phyloP scores from a whole-genome alignment of 2,113 vertebrate genomes.

The Telmatochromis sp. region DNA sequence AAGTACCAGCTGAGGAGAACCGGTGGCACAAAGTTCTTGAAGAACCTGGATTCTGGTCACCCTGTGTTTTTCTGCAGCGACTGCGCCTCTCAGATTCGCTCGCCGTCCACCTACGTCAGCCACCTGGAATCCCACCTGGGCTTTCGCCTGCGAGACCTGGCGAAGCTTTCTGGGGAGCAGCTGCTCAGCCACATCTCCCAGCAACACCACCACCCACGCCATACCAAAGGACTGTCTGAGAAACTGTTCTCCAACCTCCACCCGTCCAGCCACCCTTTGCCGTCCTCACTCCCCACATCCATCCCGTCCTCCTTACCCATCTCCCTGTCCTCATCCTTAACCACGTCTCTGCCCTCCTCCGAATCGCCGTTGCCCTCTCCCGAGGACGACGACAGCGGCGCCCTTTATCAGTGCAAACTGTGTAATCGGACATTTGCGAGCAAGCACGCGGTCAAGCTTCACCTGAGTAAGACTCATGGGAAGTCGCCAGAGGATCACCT shows the following conservation, averaged over 20 bases:
- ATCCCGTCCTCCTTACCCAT: slow-evolving; percentile 38
- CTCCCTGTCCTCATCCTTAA: slow-evolving; percentile 43
- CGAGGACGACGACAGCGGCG: slow-evolving; percentile 82
- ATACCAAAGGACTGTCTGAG: slow-evolving; percentile 91
- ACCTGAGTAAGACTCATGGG: slow-evolving; percentile 98
- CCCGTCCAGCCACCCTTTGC: slow-evolving; percentile 58
- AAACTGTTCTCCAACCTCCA: slow-evolving; percentile 81
- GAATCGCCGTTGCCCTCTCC: slow-evolving; percentile 75
- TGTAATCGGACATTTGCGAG: slow-evolving; percentile 99
- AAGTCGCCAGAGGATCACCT: slow-evolving; percentile 99
- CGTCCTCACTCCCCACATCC: slow-evolving; percentile 51
- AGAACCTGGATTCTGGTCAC: slow-evolving; percentile 97
- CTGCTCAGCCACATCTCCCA: slow-evolving; percentile 86
- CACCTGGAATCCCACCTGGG: slow-evolving; percentile 97
- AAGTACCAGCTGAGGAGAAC: slow-evolving; percentile 99
- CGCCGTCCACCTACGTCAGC: slow-evolving; percentile 95
- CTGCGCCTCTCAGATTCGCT: slow-evolving; percentile 97
- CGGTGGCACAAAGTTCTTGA: slow-evolving; percentile 98
- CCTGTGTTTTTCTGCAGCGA: slow-evolving; percentile 99
- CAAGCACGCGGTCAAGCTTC: slow-evolving; percentile 98
- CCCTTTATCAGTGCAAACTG: slow-evolving; percentile 94
- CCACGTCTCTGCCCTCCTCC: slow-evolving; percentile 39
- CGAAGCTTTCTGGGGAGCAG: slow-evolving; percentile 92
- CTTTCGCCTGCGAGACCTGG: slow-evolving; percentile 93
- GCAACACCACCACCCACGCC: slow-evolving; percentile 63